phyloP scores from a whole-genome alignment of 2,888 invertebrate genomes.

The Carabus problematicus region DNA sequence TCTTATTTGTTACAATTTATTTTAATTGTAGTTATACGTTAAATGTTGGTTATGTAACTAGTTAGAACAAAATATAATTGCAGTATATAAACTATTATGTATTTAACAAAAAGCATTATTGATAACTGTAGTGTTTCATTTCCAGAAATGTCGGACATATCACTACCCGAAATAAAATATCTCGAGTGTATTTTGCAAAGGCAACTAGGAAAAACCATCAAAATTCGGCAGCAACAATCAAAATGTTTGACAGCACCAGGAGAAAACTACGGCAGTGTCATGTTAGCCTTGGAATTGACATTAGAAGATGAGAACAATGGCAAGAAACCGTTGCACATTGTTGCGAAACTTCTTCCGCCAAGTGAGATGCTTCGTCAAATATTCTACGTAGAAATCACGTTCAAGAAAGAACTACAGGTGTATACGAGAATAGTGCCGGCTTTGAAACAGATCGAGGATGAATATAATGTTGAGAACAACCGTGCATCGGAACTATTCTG shows the following conservation, averaged over 20 bases:
- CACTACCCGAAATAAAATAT: constrained; percentile 20
- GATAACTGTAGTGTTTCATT: too few species aligned
- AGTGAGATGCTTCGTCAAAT: constrained; percentile 35
- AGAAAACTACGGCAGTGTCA: constrained; percentile 67
- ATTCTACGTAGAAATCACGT: constrained; percentile 43
- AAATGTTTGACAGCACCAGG: constrained; percentile 61
- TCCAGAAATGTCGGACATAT: constrained; percentile 1
- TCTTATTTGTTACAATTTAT: too few species aligned
- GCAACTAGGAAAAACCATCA: constrained; percentile 18
- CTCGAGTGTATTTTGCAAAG: constrained; percentile 9
- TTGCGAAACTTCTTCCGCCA: constrained; percentile 43
- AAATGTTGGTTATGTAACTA: too few species aligned
- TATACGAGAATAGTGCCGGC: constrained; percentile 42
- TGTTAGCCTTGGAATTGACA: constrained; percentile 56
- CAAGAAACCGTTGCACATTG: constrained; percentile 40
- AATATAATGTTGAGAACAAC: constrained; percentile 21
- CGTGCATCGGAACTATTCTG: constrained; percentile 38
- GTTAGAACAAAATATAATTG: too few species aligned
- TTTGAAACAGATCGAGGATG: constrained; percentile 34
- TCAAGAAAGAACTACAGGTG: constrained; percentile 41
- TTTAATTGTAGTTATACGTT: too few species aligned
- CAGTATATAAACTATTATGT: too few species aligned
- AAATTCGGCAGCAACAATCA: constrained; percentile 50
- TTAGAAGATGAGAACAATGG: constrained; percentile 47
- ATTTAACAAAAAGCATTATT: too few species aligned